Conservation (phyloP, 2,113 vertebrate genomes). For the Miniopterus natalensis region DNA sequence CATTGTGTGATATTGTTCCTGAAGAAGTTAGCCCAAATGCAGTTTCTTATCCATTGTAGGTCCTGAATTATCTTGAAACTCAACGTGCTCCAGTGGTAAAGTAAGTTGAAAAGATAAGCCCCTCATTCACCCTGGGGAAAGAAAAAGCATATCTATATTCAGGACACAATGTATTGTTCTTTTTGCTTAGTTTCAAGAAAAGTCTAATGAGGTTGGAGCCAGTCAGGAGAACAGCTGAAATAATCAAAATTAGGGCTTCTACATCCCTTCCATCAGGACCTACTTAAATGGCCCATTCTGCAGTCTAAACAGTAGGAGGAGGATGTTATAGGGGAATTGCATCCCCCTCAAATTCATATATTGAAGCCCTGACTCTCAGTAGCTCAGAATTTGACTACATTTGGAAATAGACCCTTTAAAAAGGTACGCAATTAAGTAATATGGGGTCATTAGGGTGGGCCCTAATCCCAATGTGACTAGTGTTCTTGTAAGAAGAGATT, state of each 20-base stretch:
- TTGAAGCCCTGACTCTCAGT: background rate
- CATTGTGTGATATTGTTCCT: background rate
- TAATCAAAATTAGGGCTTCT: background rate
- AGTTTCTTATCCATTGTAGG: background rate
- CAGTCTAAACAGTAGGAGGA: background rate
- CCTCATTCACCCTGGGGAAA: background rate
- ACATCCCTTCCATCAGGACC: background rate
- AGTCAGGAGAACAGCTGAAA: slow-evolving; percentile 28
- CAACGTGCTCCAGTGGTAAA: background rate
- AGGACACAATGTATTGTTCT: background rate
- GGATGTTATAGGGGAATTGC: background rate
- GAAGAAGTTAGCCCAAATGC: background rate
- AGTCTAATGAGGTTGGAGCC: background rate
- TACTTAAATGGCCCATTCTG: background rate
- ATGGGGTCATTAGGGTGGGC: background rate
- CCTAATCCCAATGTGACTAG: background rate
- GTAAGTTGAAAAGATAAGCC: slow-evolving; percentile 31
- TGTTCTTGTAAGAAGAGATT: slow-evolving; percentile 1
- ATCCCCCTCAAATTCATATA: background rate
- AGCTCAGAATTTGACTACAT: background rate
- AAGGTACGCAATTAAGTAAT: background rate
- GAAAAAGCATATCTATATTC: background rate
- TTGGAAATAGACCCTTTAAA: background rate
- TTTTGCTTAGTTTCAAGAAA: slow-evolving; percentile 8
- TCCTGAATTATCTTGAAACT: slow-evolving; percentile 23